Evolutionary conservation across 1,140 invertebrate species (phyloP), one percentile per base, ranked within the genome.

Genomic region (Drosophila cardini): DNA sequence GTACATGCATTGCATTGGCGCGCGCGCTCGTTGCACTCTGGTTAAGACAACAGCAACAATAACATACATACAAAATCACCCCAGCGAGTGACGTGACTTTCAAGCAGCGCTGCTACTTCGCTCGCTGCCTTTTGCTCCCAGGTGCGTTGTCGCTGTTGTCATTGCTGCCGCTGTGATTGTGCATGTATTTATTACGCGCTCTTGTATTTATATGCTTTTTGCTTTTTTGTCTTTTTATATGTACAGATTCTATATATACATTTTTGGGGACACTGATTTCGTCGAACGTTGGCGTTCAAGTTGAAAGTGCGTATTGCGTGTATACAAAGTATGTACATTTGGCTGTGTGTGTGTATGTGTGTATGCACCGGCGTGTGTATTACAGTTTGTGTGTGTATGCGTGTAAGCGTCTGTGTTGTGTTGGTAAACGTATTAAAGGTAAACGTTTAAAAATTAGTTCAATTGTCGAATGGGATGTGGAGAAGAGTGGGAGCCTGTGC

Each of bases 241-340:
- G 11, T 48, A 46, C 16, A 18, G 16, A 30, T 30, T 26, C 11
- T 50, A 26, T 50, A 15, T 52, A 6, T 34, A 34, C 58, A 67
- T 72, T 79, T 77, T 74, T 77, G 69, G 75, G 63, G 60, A 87
- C 76, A 82, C 72, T 61, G 74, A 53, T 76, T 82, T 81, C 63
- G 21, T 72, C 38, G 43, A 55, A 45, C 62, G 62, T 57, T 61
- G 30, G 15, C 36, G 53, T 70, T 71, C 48, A 55, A 73, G 45
- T 60, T 72, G 74, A 79, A 65, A 69, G 36, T 64, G 43, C 61
- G 72, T 69, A 61, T 15, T 15, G 50, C 2, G 34, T 26, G 6
- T 38, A 11, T 40, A 40, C 13, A 13, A 32, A 52, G 43, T 34
- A 6, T 55, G 9, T 46, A 40, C 56, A 30, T 43, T 8, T 48